phyloP scores from a whole-genome alignment of 2,797 vertebrate genomes.

The Malacoctenus gilli region DNA sequence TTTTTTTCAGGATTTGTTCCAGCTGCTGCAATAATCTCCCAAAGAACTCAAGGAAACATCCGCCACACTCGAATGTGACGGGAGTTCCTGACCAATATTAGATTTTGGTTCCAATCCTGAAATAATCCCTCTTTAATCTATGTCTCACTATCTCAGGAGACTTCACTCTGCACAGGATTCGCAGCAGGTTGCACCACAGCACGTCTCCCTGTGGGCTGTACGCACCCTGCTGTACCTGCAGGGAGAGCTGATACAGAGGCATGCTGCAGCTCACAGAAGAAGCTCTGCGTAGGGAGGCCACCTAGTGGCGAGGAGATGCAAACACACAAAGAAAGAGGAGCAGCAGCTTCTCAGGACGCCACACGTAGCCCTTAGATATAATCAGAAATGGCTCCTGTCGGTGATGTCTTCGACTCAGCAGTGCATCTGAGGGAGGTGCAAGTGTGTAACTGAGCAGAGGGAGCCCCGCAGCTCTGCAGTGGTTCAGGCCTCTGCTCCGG shows the following conservation, averaged over 20 bases:
- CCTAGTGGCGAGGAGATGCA: constrained; percentile 32
- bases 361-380: constrained; percentile 64
- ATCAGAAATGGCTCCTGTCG: constrained; percentile 44
- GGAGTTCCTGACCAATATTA: too few species aligned
- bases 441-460: constrained; percentile 4
- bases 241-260: constrained; percentile 35
- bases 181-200: constrained; percentile 8
- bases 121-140: not conserved
- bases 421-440: constrained; percentile 7
- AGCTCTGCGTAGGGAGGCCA: constrained; percentile 28
- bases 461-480: constrained; percentile 25
- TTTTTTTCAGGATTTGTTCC: too few species aligned
- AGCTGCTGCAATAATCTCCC: too few species aligned
- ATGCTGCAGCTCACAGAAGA: too few species aligned
- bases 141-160: not conserved
- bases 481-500: constrained; percentile 32
- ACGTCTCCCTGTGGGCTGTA: not conserved
- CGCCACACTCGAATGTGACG: too few species aligned
- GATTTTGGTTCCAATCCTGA: too few species aligned
- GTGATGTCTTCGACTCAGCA: constrained; percentile 45
- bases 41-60: too few species aligned
- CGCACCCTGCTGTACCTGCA: constrained; percentile 27
- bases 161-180: not conserved
- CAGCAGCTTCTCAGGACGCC: constrained; percentile 35
- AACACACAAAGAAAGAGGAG: constrained; percentile 29